phyloP scores from a whole-genome alignment of 92 coral and sea anemone genomes.

The Heteractis magnifica region DNA sequence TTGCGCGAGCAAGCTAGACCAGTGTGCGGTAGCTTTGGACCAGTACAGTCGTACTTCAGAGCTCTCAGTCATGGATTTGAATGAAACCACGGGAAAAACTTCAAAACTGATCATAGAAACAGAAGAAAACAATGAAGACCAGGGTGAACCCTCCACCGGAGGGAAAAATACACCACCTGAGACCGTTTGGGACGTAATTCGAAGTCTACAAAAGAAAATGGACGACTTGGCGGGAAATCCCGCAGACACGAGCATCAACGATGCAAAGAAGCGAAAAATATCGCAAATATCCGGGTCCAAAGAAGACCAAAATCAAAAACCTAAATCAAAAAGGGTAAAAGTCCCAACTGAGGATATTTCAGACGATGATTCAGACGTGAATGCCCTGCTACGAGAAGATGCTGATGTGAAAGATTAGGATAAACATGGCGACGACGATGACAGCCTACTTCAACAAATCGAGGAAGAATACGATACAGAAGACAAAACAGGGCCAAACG shows the following conservation, averaged over 20 bases:
- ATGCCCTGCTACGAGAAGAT: background rate
- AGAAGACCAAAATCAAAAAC: background rate
- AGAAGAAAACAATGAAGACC: background rate
- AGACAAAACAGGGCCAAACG: slow-evolving; percentile 42
- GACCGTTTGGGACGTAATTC: background rate
- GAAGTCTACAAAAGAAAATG: background rate
- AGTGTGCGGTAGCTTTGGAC: too few species aligned
- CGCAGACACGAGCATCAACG: background rate
- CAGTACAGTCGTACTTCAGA: too few species aligned
- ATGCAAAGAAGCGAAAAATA: background rate
- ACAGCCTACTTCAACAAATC: slow-evolving; percentile 43
- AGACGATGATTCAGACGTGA: background rate
- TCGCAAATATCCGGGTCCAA: background rate
- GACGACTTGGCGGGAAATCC: background rate
- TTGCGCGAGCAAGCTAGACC: too few species aligned
- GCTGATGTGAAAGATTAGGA: background rate
- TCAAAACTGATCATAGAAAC: background rate
- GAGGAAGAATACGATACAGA: slow-evolving; percentile 34
- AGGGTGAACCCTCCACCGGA: too few species aligned
- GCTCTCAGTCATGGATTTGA: too few species aligned
- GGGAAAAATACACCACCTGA: background rate
- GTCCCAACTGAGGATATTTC: background rate
- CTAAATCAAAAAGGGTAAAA: background rate
- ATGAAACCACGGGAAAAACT: too few species aligned
- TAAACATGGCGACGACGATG: slow-evolving; percentile 18